Conservation (phyloP, 2,797 vertebrate genomes). For the Borostomias antarcticus region DNA sequence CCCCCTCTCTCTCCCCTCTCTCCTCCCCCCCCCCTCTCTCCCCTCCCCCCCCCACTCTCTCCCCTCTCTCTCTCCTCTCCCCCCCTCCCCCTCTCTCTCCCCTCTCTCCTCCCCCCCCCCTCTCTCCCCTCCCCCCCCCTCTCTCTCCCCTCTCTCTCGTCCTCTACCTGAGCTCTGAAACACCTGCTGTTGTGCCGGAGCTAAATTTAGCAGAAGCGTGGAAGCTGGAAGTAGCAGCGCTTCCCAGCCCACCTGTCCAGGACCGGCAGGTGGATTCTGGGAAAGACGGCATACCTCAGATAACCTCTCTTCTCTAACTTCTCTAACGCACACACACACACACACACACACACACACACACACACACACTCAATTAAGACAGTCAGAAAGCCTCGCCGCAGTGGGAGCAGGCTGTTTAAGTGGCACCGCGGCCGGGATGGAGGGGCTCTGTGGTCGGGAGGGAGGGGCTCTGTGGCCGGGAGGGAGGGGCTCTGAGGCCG, state of each 20-base stretch:
- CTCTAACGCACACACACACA: too few species aligned
- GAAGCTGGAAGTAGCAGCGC: constrained; percentile 48
- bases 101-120: constrained; percentile 18
- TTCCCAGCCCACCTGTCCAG: constrained; percentile 57
- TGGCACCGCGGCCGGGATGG: constrained; percentile 42
- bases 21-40: too few species aligned
- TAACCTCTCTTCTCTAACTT: constrained; percentile 29
- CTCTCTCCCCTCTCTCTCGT: too few species aligned
- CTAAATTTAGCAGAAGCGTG: constrained; percentile 70
- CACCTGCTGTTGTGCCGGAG: constrained; percentile 63
- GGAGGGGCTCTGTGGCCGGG: too few species aligned
- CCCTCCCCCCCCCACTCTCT: too few species aligned
- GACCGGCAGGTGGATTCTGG: constrained; percentile 20
- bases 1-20: too few species aligned
- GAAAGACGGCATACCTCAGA: constrained; percentile 37
- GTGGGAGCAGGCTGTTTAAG: constrained; percentile 24
- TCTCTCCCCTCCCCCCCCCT: constrained; percentile 12
- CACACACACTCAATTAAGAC: constrained; percentile 8
- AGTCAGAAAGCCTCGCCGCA: constrained; percentile 25
- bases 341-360: constrained; percentile 8
- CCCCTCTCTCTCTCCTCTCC: constrained; percentile 16
- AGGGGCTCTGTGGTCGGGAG: too few species aligned
- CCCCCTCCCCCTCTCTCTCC: neutral
- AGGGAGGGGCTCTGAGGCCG: too few species aligned
- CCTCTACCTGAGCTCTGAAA: constrained; percentile 38